A percentile compares a stretch with the other conserved stretches of the same genome.
phyloP scores from a whole-genome alignment of 2,888 invertebrate species.

The Periphyllus acericola region DNA sequence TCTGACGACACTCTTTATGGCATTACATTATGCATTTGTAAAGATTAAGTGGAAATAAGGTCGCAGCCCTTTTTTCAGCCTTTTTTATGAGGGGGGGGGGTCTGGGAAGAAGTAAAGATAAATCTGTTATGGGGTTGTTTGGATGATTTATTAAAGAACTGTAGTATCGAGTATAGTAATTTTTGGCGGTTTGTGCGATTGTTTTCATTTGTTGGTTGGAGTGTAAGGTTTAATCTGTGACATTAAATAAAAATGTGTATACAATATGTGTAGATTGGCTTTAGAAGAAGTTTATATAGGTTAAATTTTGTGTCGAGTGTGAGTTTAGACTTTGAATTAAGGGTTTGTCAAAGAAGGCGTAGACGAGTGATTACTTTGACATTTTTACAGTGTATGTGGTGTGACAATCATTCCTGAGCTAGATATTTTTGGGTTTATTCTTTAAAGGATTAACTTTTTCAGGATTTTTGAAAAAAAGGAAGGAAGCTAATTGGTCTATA shows the following conservation, averaged over 20 bases:
- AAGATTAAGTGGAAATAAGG: too few species aligned
- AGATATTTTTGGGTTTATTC: conserved; percentile 5
- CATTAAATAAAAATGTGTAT: background rate
- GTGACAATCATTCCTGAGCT: background rate
- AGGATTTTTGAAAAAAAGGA: conserved; percentile 19
- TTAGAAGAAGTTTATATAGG: background rate
- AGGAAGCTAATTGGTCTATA: background rate
- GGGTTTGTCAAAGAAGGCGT: background rate
- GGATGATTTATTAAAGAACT: background rate
- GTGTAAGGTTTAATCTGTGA: background rate
- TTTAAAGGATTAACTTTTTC: conserved; percentile 19
- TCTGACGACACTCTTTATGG: too few species aligned
- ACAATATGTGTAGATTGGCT: background rate
- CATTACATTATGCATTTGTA: too few species aligned
- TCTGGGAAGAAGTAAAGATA: background rate
- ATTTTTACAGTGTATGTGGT: background rate
- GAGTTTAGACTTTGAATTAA: background rate
- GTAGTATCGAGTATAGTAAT: background rate
- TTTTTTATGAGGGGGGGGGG: too few species aligned
- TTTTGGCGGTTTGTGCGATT: background rate
- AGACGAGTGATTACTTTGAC: background rate
- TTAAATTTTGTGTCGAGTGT: background rate
- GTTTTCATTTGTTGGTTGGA: background rate
- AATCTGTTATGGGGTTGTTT: background rate
- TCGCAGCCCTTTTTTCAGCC: too few species aligned